Evolutionary conservation across 1,140 invertebrate species (phyloP).

Genomic region (Drosophila tani): DNA sequence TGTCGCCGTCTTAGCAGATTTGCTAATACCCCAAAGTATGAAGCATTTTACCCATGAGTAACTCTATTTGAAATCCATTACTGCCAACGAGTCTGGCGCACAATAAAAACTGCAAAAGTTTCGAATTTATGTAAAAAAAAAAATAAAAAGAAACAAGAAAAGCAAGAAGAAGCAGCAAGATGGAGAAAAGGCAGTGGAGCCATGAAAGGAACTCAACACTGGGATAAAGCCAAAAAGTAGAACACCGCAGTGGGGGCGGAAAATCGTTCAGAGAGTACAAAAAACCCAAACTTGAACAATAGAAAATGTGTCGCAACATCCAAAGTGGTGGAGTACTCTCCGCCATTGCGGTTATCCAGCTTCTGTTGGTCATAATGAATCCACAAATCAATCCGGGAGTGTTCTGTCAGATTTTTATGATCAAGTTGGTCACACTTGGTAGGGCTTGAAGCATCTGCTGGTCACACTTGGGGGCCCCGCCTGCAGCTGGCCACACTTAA

Average conservation of each 20-base stretch:
- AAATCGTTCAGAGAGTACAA: constrained; percentile 22
- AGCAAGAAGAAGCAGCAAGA: constrained; percentile 6
- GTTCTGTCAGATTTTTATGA: constrained; percentile 11
- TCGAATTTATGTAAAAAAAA: constrained; percentile 77
- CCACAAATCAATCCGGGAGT: constrained; percentile 40
- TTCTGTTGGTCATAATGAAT: constrained; percentile 32
- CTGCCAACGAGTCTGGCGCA: constrained; percentile 78
- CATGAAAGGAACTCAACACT: constrained; percentile 73
- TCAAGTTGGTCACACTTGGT: constrained; percentile 13
- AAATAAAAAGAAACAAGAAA: constrained; percentile 4
- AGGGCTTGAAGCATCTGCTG: neutral
- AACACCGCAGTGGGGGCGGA: constrained; percentile 41
- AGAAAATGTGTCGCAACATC: constrained; percentile 64
- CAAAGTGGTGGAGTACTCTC: constrained; percentile 42
- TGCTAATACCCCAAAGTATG: constrained; percentile 82
- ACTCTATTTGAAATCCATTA: constrained; percentile 83
- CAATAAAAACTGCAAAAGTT: constrained; percentile 82
- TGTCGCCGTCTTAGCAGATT: constrained; percentile 63
- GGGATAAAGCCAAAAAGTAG: constrained; percentile 71
- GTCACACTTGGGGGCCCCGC: neutral
- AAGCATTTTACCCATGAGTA: constrained; percentile 82
- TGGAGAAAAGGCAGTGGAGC: constrained; percentile 46
- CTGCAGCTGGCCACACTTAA: constrained; percentile 5
- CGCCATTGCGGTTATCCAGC: constrained; percentile 12
- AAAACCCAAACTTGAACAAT: constrained; percentile 71